Conservation (phyloP, 2,797 vertebrate genomes). For the Garrulus glandarius region DNA sequence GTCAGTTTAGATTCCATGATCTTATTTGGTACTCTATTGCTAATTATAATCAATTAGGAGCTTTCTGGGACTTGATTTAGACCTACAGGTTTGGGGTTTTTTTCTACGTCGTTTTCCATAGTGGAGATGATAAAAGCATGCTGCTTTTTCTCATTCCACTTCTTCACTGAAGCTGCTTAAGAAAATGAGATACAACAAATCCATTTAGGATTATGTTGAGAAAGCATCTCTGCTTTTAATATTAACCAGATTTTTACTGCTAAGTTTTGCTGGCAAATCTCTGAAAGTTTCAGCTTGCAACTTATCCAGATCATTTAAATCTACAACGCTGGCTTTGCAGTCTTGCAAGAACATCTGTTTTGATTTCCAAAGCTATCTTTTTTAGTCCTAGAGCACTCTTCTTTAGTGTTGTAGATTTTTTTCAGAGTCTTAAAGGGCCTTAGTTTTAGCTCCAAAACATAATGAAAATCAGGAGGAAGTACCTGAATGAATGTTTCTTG, state of each 20-base stretch:
- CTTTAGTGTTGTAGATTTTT: background rate
- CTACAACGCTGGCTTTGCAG: slow-evolving; percentile 30
- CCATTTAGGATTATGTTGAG: slow-evolving; percentile 36
- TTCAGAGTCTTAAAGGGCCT: background rate
- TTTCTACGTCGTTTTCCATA: background rate
- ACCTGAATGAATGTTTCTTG: background rate
- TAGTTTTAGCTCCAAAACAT: background rate
- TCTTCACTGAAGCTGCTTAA: background rate
- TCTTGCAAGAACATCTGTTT: slow-evolving; percentile 43
- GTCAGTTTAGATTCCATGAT: background rate
- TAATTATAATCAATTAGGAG: background rate
- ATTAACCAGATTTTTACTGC: slow-evolving; percentile 47
- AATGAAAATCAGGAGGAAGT: background rate
- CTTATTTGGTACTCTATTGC: background rate
- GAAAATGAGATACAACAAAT: slow-evolving; percentile 42
- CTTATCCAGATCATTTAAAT: slow-evolving; percentile 33
- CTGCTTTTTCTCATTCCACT: background rate
- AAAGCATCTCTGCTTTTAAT: slow-evolving; percentile 52
- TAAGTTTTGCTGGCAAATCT: slow-evolving; percentile 48
- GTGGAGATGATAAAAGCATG: background rate
- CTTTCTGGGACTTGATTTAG: background rate
- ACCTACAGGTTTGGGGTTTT: background rate
- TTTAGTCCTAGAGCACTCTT: background rate
- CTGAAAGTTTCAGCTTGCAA: slow-evolving; percentile 48
- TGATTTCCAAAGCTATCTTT: slow-evolving; percentile 14